Evolutionary conservation across 2,888 invertebrate genomes (phyloP), one percentile per base, ranked within the genome.

Genomic region (Dasysyrphus albostriatus): DNA sequence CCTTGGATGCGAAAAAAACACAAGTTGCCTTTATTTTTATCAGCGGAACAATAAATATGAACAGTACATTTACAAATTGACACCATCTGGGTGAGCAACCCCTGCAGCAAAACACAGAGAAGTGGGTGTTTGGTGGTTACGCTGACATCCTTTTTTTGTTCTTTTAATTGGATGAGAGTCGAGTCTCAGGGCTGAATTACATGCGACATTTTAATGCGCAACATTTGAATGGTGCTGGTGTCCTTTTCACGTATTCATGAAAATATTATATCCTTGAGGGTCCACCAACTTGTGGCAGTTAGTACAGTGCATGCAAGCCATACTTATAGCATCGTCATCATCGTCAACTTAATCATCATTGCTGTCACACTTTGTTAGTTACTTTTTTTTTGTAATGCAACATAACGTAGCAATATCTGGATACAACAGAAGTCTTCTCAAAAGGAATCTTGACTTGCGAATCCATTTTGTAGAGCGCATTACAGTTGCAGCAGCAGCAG

Each of bases 171-270:
- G 87, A 87, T 78, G 83, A 87, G 78, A 67, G 78, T 83, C 87
- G 78, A 67, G 78, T 83, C 87, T 87, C 82, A 74, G 61, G 78
- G 87, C 83, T 82, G 78, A 83, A 87, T 83, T 83, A 87, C 87
- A 83, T 87, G 87, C 87, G 87, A 87, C 87, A 87, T 83, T 87
- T 87, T 87, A 87, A 87, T 87, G 87, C 87, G 87, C 83, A 83
- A 83, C 78, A 87, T 87, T 87, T 87, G 83, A 87, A 87, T 87
- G 78, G 83, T 83, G 47, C 65, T 65, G 82, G 83, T 87, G 87
- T 87, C 87, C 87, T 87, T 87, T 87, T 83, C 74, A 83, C 75
- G 87, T 87, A 87, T 87, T 87, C 87, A 83, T 87, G 54, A 59
- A 82, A 85, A 85, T 82, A 67, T 77, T 82, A 83, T 75, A 83